These are phyloP conservation scores for Actenoides lindsayi DNA, from an alignment of 2,113 vertebrate genomes.

Conservation along the genomic window DNA sequence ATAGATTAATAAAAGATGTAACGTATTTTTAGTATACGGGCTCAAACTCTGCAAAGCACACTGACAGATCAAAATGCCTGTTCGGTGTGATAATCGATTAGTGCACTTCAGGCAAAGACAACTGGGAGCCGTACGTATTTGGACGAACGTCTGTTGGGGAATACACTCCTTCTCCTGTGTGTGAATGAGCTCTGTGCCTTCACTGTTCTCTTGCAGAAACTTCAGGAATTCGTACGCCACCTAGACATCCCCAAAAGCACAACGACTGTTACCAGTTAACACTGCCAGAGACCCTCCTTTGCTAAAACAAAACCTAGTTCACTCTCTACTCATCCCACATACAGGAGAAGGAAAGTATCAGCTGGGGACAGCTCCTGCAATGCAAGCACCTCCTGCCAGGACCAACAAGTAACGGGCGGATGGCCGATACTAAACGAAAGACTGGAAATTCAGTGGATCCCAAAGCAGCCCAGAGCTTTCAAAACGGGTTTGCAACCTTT, in stretches of 20 bases:
- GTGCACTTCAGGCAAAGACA: neutral
- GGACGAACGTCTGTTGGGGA: neutral
- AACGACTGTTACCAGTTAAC: neutral
- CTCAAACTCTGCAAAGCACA: neutral
- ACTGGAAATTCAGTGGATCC: neutral
- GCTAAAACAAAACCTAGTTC: neutral
- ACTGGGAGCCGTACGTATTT: neutral
- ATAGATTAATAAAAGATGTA: neutral
- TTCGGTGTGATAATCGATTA: neutral
- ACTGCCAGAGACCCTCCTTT: neutral
- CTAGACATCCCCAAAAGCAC: neutral
- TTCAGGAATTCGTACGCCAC: neutral
- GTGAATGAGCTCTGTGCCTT: neutral
- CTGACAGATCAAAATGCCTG: neutral
- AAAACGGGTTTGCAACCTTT: neutral
- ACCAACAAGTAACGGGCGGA: neutral
- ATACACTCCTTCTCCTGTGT: neutral
- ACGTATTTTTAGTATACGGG: fast-evolving
- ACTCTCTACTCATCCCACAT: neutral
- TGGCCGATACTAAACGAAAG: neutral
- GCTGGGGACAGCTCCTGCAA: neutral
- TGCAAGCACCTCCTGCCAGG: neutral
- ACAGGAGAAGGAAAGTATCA: neutral
- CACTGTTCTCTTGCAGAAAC: neutral
- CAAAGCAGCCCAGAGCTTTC: neutral